Evolutionary conservation across 2,888 invertebrate genomes (phyloP).

Genomic region (Leucophenga montana): DNA sequence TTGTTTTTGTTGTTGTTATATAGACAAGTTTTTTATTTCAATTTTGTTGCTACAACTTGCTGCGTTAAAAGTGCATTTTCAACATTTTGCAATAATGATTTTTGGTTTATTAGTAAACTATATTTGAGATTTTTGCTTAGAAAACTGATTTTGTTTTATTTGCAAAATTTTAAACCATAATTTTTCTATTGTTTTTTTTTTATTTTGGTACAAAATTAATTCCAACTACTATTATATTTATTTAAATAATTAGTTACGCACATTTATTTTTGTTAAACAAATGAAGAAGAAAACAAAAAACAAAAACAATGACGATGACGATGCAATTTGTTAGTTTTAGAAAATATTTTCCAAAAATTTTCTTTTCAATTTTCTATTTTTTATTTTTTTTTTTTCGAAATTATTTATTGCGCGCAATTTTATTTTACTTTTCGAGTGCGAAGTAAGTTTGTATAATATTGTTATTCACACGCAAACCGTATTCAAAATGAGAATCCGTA

Average conservation of each 20-base stretch:
- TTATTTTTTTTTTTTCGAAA: too few relatives aligned
- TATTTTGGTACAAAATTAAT: too few relatives aligned
- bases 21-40: not conserved
- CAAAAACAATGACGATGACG: too few relatives aligned
- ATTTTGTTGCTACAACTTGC: constrained; percentile 1
- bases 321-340: too few relatives aligned
- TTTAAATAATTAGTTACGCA: constrained; percentile 16
- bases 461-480: too few relatives aligned
- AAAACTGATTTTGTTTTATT: not conserved
- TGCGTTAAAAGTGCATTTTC: constrained; percentile 14
- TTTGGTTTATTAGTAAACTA: too few relatives aligned
- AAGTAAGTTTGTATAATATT: not conserved
- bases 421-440: not conserved
- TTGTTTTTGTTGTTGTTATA: constrained; percentile 3
- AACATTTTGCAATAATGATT: not conserved
- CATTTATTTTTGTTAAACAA: constrained; percentile 4
- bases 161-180: too few relatives aligned
- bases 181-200: too few relatives aligned
- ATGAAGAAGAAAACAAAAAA: too few relatives aligned
- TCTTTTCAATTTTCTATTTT: too few relatives aligned
- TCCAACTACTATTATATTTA: not conserved
- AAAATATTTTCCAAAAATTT: too few relatives aligned
- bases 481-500: too few relatives aligned
- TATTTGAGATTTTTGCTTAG: not conserved
- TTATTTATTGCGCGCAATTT: not conserved